Evolutionary conservation across 2,113 vertebrate genomes (phyloP).

Genomic region (Myrmecobius fasciatus): DNA sequence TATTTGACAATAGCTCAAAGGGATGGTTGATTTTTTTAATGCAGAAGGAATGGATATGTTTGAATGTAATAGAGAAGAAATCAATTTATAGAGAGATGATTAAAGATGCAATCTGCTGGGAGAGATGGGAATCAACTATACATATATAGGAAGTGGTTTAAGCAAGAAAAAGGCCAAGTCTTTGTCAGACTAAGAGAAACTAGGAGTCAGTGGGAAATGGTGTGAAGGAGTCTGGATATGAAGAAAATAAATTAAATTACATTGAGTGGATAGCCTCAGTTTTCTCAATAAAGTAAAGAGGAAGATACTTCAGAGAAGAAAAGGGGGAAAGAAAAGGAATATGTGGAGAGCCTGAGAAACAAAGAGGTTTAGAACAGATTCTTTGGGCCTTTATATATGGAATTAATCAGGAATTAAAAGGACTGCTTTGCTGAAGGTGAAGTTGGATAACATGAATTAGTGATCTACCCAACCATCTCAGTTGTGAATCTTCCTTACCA

Average conservation of each 20-base stretch:
- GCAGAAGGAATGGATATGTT: not conserved
- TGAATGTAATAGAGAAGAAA: not conserved
- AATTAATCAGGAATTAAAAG: not conserved
- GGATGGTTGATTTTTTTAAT: not conserved
- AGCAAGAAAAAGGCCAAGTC: not conserved
- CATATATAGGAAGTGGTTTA: not conserved
- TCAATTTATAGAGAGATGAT: not conserved
- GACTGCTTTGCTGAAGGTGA: not conserved
- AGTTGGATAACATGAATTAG: not conserved
- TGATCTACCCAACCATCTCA: not conserved
- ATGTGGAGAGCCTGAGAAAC: not conserved
- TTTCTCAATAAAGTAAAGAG: not conserved
- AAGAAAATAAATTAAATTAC: not conserved
- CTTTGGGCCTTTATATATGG: not conserved
- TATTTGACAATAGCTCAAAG: not conserved
- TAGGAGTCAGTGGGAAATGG: not conserved
- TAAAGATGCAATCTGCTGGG: not conserved
- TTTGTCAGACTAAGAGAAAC: not conserved
- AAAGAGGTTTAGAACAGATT: not conserved
- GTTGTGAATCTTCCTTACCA: not conserved
- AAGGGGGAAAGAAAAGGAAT: not conserved
- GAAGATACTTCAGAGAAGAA: not conserved
- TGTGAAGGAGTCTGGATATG: not conserved
- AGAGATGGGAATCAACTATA: not conserved
- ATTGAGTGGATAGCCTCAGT: not conserved